Evolutionary conservation across 2,113 vertebrate species (phyloP), one percentile per base, ranked within the genome.

Genomic region (Cricetomys ansorgei): DNA sequence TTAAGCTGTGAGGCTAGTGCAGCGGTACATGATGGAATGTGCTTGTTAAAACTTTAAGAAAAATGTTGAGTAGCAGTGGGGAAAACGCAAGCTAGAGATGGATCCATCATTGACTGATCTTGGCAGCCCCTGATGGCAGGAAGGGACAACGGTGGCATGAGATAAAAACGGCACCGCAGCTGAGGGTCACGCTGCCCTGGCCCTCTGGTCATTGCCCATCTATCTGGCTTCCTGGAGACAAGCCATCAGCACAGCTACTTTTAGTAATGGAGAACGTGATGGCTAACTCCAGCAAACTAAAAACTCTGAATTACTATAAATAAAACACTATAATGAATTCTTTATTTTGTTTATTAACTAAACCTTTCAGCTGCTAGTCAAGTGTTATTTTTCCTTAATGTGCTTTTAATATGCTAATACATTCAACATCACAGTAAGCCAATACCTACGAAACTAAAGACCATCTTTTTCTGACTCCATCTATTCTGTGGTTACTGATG

Each of bases 311-410:
- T 76, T 34, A 76, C 81, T 77, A 64, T 45, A 64, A 89, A 91
- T 73, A 94, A 88, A 96, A 92, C 37, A 59, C 1, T 37, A 55
- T 2, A 62, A 84, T 92, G 40, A 91, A 89, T 91, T 80, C 37
- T 86, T 89, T 48, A 64, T 84, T 90, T 93, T 94, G 69, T 93
- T 92, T 90, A 76, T 93, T 89, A 94, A 72, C 29, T 83, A 93
- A 92, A 76, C 7, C 62, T 95, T 92, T 83, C 76, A 89, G 64
- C 23, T 72, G 45, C 79, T 92, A 48, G 79, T 59, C 87, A 91
- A 91, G 76, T 70, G 73, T 45, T 92, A 86, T 83, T 92, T 76
- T 7, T 89, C 86, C 62, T 88, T 77, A 79, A 80, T 62, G 92
- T 96, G 73, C 45, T 84, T 83, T 95, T 87, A 96, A 62, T 90